phyloP scores from a whole-genome alignment of 2,888 invertebrate species.

The Brachypterus glaber region DNA sequence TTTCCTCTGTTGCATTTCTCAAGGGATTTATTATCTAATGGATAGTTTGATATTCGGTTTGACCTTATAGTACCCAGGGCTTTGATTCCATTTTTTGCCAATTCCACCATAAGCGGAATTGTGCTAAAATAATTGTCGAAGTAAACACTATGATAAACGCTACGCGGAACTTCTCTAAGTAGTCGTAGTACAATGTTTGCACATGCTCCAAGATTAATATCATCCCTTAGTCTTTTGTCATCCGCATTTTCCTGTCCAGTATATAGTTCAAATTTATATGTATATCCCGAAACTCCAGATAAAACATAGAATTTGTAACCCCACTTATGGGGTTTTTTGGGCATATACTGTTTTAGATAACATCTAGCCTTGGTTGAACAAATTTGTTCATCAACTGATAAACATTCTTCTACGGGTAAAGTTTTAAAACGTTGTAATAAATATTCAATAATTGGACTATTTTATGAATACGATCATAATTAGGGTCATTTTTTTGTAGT shows the following conservation, averaged over 20 bases:
- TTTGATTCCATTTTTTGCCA: constrained; percentile 27
- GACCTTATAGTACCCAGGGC: constrained; percentile 28
- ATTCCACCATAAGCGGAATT: constrained; percentile 21
- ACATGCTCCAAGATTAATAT: constrained; percentile 29
- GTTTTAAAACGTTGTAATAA: background rate
- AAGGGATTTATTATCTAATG: constrained; percentile 29
- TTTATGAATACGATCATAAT: background rate
- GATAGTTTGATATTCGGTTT: constrained; percentile 29
- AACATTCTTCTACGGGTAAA: background rate
- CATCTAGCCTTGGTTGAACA: constrained; percentile 19
- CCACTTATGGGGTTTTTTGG: constrained; percentile 37
- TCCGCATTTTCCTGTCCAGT: constrained; percentile 25
- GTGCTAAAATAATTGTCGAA: constrained; percentile 31
- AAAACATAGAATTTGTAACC: constrained; percentile 27
- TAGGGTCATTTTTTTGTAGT: background rate
- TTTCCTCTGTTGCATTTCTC: constrained; percentile 23
- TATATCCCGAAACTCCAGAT: constrained; percentile 25
- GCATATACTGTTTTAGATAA: too few relatives aligned
- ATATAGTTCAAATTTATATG: constrained; percentile 30
- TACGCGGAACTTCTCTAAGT: constrained; percentile 23
- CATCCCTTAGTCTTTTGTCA: constrained; percentile 15
- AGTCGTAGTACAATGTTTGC: constrained; percentile 30
- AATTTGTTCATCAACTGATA: constrained; percentile 20
- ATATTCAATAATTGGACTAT: background rate
- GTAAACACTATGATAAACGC: constrained; percentile 28